Percentiles rank a stretch among this genome's conserved stretches.
phyloP scores from a whole-genome alignment of 2,888 invertebrate genomes.

The Drosophila mercatorum region DNA sequence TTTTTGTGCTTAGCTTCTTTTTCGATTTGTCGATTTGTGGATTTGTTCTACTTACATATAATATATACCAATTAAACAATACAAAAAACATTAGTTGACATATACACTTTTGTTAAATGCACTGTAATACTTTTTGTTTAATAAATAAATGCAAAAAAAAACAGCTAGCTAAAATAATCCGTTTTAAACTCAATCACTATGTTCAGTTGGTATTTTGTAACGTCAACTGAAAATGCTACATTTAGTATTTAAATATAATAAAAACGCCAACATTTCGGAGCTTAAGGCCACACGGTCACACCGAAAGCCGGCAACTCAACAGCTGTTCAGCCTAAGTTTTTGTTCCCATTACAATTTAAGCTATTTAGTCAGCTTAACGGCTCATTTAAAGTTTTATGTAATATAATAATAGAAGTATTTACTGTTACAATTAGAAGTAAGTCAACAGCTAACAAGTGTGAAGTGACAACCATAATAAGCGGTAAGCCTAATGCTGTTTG shows the following conservation, averaged over 20 bases:
- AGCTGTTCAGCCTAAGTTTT: constrained; percentile 27
- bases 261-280: neutral
- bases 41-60: constrained; percentile 35
- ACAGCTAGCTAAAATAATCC: constrained; percentile 43
- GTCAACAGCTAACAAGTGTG: neutral
- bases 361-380: constrained; percentile 11
- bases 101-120: constrained; percentile 56
- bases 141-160: constrained; percentile 60
- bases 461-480: neutral
- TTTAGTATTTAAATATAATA: constrained; percentile 9
- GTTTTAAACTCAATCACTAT: neutral
- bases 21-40: constrained; percentile 37
- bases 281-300: constrained; percentile 24
- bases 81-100: constrained; percentile 42
- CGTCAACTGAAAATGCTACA: neutral
- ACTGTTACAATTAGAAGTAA: neutral
- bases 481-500: constrained; percentile 8
- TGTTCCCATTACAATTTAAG: constrained; percentile 7
- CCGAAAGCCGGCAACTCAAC: constrained; percentile 31
- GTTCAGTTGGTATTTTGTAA: neutral
- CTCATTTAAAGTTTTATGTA: neutral
- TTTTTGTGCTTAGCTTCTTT: constrained; percentile 52
- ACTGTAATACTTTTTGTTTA: constrained; percentile 62
- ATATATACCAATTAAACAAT: constrained; percentile 46
- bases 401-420: neutral